phyloP scores from a whole-genome alignment of 1,140 invertebrate genomes.

The Venturia canescens region DNA sequence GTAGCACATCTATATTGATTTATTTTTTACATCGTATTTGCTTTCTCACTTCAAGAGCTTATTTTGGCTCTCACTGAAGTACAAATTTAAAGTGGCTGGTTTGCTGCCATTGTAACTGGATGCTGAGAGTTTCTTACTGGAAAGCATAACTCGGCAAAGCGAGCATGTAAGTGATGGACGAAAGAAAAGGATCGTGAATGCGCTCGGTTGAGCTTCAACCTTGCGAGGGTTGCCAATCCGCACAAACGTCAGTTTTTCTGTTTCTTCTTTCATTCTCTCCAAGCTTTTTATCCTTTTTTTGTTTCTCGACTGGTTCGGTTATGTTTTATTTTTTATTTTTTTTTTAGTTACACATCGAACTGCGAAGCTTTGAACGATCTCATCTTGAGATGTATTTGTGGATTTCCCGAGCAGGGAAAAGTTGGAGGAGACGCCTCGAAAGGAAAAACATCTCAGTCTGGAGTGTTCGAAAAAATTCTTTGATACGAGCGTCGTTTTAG shows the following conservation, averaged over 20 bases:
- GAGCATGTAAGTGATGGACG: slow-evolving; percentile 51
- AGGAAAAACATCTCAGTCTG: not conserved
- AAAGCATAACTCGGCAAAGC: slow-evolving; percentile 45
- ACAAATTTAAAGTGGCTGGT: slow-evolving; percentile 48
- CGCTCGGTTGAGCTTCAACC: slow-evolving; percentile 35
- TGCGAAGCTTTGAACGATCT: too few species aligned
- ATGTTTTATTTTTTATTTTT: not conserved
- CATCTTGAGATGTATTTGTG: not conserved
- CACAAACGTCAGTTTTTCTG: not conserved
- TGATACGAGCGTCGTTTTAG: not conserved
- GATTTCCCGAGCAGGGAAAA: not conserved
- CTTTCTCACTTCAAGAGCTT: slow-evolving; percentile 12
- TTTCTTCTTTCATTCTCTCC: not conserved
- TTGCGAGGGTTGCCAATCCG: slow-evolving; percentile 11
- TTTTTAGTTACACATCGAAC: not conserved
- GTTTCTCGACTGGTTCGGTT: not conserved
- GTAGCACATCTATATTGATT: not conserved
- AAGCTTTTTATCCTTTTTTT: not conserved
- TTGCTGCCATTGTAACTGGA: not conserved
- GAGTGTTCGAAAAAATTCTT: not conserved
- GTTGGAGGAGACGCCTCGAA: not conserved
- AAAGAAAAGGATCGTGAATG: slow-evolving; percentile 17
- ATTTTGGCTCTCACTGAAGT: slow-evolving; percentile 25
- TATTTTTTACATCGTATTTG: slow-evolving; percentile 15
- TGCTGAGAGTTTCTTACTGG: slow-evolving; percentile 1